These are phyloP conservation scores for Cyclura pinguis DNA, from an alignment of 2,797 vertebrate genomes.

Conservation along the genomic window DNA sequence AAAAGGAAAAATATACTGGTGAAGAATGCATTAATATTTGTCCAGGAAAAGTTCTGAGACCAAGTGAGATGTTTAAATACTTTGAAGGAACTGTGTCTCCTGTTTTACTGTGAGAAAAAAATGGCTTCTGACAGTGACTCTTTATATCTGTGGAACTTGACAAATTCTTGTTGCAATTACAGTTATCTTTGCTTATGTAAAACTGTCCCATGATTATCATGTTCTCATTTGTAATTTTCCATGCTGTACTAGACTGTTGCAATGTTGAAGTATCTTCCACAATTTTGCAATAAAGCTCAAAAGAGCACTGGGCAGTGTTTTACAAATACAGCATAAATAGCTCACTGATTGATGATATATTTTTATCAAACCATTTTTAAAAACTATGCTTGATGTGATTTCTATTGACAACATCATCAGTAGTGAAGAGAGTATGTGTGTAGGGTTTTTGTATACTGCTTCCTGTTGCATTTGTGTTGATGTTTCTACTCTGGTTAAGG, in stretches of 20 bases:
- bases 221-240: constrained; percentile 13
- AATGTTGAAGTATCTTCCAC: not conserved
- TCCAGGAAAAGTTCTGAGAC: not conserved
- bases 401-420: not conserved
- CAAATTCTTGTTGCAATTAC: not conserved
- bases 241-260: not conserved
- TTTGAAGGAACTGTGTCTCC: not conserved
- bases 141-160: not conserved
- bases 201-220: not conserved
- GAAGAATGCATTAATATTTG: not conserved
- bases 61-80: not conserved
- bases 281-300: not conserved
- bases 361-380: not conserved
- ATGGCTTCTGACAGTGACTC: not conserved
- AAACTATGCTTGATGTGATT: not conserved
- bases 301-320: not conserved
- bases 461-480: too few relatives aligned
- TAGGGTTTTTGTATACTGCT: not conserved
- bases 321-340: not conserved
- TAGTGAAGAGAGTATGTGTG: not conserved
- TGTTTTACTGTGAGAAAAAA: not conserved
- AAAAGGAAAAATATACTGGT: not conserved
- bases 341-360: not conserved
- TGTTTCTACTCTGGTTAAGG: too few relatives aligned
- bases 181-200: not conserved